Percentiles rank a stretch among this genome's conserved stretches.
phyloP scores from a whole-genome alignment of 2,113 vertebrate genomes.

The Microcebus ravelobensis region DNA sequence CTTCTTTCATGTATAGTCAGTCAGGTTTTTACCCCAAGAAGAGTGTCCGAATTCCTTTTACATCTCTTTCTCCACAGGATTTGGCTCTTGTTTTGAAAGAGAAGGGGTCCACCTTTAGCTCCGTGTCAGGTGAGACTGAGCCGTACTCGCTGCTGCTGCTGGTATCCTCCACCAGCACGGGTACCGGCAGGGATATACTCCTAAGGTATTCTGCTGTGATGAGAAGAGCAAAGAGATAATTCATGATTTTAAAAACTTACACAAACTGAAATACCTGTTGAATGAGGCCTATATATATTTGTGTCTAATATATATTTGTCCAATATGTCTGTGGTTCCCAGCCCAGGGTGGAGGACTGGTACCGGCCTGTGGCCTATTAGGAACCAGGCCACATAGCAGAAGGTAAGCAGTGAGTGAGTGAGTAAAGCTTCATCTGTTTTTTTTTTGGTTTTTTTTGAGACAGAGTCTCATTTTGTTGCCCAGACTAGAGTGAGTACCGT shows the following conservation, averaged over 20 bases:
- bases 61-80: conserved; percentile 95
- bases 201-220: conserved; percentile 91
- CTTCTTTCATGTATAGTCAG: not conserved
- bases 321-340: not conserved
- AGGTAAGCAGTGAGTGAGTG: no score
- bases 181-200: conserved; percentile 97
- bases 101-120: conserved; percentile 95
- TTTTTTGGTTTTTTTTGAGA: no score
- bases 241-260: not conserved
- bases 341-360: no score
- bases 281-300: not conserved
- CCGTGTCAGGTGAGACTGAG: conserved; percentile 97
- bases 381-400: no score
- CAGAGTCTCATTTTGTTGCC: no score
- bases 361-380: no score
- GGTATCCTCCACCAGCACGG: conserved; percentile 96
- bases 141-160: conserved; percentile 99
- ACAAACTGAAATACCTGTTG: rapidly evolving
- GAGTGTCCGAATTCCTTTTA: conserved; percentile 91
- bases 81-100: conserved; percentile 95
- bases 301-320: not conserved
- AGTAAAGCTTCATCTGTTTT: no score
- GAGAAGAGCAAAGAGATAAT: not conserved
- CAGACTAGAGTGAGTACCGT: no score
- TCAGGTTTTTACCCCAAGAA: conserved; percentile 91